Conservation (phyloP, 2,113 vertebrate genomes). For the Nothoprocta perdicaria region DNA sequence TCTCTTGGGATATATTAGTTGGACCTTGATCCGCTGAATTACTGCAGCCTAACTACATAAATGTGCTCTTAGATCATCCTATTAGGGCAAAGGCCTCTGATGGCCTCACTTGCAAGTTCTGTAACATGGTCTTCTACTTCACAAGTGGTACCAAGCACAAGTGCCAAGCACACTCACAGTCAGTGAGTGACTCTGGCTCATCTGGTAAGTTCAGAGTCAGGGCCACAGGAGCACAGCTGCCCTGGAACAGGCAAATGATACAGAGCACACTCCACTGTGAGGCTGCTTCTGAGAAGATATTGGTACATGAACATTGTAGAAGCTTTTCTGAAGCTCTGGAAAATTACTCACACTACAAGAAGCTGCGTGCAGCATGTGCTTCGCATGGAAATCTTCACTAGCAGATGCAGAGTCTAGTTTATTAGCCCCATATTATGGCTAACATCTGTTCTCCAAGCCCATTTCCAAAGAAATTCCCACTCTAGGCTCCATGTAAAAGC, state of each 20-base stretch:
- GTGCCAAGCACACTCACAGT: background rate
- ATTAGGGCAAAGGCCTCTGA: background rate
- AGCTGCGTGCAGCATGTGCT: background rate
- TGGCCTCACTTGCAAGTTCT: background rate
- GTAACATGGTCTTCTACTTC: background rate
- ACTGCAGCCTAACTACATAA: background rate
- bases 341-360: background rate
- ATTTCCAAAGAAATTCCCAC: background rate
- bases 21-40: background rate
- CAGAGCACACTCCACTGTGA: background rate
- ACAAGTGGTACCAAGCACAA: background rate
- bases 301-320: background rate
- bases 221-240: accelerated
- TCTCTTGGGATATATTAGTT: background rate
- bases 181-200: background rate
- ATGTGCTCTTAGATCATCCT: background rate
- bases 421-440: background rate
- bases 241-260: background rate
- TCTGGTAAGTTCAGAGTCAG: background rate
- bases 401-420: background rate
- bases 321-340: background rate
- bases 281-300: background rate
- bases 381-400: background rate
- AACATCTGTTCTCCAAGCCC: background rate
- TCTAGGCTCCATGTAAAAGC: background rate